Evolutionary conservation across 2,797 vertebrate species (phyloP).

Genomic region (Notamacropus eugenii): DNA sequence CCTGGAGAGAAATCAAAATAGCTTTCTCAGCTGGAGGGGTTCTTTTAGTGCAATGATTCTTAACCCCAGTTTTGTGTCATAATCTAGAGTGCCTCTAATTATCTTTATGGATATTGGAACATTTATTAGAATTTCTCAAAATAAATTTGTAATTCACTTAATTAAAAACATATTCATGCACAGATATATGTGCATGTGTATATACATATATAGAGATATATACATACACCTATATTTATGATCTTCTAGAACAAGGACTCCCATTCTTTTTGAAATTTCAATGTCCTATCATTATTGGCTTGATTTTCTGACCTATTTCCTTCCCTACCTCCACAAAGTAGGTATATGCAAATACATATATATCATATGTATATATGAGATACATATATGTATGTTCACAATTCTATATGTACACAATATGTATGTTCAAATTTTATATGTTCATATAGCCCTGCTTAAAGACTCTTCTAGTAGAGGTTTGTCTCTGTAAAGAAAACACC

Average conservation of each 20-base stretch:
- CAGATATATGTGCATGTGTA: background rate
- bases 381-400: too few species aligned
- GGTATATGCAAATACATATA: too few species aligned
- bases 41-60: background rate
- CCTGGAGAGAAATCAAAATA: background rate
- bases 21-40: background rate
- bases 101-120: background rate
- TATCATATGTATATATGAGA: too few species aligned
- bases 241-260: background rate
- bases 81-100: background rate
- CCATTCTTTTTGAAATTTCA: background rate
- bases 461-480: too few species aligned
- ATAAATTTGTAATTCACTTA: background rate
- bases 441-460: too few species aligned
- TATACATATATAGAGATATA: background rate
- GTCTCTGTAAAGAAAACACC: too few species aligned
- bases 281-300: background rate
- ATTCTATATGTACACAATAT: too few species aligned
- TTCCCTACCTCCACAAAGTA: background rate
- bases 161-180: background rate
- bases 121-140: background rate
- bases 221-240: background rate
- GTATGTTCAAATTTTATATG: too few species aligned
- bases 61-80: background rate
- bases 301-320: background rate